phyloP scores from a whole-genome alignment of 2,113 vertebrate genomes.

The Anser cygnoides region DNA sequence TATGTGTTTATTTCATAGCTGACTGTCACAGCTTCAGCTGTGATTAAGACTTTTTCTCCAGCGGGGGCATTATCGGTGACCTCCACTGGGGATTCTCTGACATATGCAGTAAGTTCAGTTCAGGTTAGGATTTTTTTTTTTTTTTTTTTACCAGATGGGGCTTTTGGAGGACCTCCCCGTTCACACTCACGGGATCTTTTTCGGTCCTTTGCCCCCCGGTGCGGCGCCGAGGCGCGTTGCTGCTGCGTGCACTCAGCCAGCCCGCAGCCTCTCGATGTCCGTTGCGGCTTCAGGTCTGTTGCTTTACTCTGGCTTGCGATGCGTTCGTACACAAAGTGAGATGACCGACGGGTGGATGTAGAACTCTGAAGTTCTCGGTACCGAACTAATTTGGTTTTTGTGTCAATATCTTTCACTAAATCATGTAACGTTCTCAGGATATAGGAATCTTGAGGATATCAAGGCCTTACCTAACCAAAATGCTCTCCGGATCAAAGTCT shows the following conservation, averaged over 20 bases:
- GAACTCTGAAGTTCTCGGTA: background rate
- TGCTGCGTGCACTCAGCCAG: background rate
- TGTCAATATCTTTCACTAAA: background rate
- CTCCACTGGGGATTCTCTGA: background rate
- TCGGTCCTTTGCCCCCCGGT: background rate
- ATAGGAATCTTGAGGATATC: background rate
- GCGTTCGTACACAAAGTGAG: background rate
- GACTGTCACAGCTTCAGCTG: background rate
- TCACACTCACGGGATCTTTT: background rate
- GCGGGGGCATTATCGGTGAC: rapidly evolving
- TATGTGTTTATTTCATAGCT: background rate
- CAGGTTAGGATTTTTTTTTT: background rate
- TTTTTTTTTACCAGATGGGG: background rate
- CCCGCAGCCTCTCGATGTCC: background rate
- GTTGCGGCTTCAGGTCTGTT: background rate
- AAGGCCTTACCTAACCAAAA: background rate
- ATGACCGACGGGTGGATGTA: background rate
- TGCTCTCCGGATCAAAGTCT: background rate
- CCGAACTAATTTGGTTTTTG: background rate
- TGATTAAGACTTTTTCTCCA: background rate
- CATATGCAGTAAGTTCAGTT: background rate
- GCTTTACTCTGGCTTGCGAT: background rate
- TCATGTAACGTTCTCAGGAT: background rate
- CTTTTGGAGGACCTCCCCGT: background rate
- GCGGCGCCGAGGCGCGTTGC: background rate